A percentile compares a stretch with the other conserved stretches of the same genome.
phyloP scores from a whole-genome alignment of 2,888 invertebrate genomes.

The Gortyna flavago region DNA sequence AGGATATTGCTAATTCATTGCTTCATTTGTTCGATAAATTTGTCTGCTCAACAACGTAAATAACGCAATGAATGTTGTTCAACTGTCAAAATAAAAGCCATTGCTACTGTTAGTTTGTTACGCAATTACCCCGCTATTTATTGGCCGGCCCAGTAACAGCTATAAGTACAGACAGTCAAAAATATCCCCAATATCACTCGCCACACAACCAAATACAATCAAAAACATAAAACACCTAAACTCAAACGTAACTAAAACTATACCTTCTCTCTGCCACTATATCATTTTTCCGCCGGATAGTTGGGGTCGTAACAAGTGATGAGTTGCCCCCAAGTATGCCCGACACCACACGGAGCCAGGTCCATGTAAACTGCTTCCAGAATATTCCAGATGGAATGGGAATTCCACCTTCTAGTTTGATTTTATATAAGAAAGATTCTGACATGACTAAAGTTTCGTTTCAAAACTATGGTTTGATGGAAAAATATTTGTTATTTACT shows the following conservation, averaged over 20 bases:
- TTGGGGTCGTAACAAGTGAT: constrained; percentile 73
- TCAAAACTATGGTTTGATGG: constrained; percentile 17
- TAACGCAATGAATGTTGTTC: not conserved
- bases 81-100: not conserved
- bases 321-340: constrained; percentile 68
- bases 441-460: constrained; percentile 18
- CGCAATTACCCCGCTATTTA: not conserved
- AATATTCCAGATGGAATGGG: constrained; percentile 61
- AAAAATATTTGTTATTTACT: not conserved
- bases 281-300: constrained; percentile 69
- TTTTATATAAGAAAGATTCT: constrained; percentile 44
- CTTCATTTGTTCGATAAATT: not conserved
- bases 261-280: constrained; percentile 49
- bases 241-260: constrained; percentile 15
- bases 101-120: not conserved
- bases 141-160: not conserved
- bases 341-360: constrained; percentile 59
- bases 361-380: constrained; percentile 63
- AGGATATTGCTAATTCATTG: not conserved
- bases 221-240: constrained; percentile 11
- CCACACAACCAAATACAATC: not conserved
- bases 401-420: constrained; percentile 51
- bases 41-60: not conserved
- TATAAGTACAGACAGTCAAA: not conserved
- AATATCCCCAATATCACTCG: not conserved